A percentile compares a stretch with the other conserved stretches of the same genome.
These are phyloP conservation scores for Calypte anna DNA, from an alignment of 2,113 vertebrate species.

Conservation along the genomic window DNA sequence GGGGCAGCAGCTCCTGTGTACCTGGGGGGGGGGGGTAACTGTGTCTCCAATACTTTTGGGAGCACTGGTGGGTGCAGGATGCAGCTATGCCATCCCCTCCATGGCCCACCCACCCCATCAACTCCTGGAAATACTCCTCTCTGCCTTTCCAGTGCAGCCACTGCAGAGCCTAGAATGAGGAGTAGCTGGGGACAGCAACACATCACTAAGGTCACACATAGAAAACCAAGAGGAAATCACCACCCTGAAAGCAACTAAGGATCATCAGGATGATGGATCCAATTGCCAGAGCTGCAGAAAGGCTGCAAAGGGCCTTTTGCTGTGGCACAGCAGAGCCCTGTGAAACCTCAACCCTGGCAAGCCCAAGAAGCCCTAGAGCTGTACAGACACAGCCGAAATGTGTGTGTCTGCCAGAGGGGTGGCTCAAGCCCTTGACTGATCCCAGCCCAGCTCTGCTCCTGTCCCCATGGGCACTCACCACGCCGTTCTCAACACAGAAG, in stretches of 20 bases:
- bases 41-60: fast-evolving
- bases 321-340: neutral
- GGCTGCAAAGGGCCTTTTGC: neutral
- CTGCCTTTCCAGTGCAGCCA: neutral
- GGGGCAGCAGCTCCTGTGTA: fast-evolving
- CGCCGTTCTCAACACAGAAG: conserved; percentile 95
- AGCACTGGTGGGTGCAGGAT: fast-evolving
- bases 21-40: neutral
- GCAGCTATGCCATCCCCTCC: fast-evolving
- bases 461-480: conserved; percentile 74
- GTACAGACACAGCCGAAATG: neutral
- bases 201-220: neutral
- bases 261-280: neutral
- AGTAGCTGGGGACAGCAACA: neutral
- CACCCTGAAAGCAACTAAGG: neutral
- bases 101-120: neutral
- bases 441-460: fast-evolving
- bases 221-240: neutral
- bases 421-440: neutral
- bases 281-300: neutral
- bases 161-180: neutral
- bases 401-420: neutral
- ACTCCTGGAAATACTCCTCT: neutral
- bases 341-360: neutral
- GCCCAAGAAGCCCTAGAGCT: neutral